Evolutionary conservation across 1,140 invertebrate species (phyloP).

Genomic region (Achatina immaculata): DNA sequence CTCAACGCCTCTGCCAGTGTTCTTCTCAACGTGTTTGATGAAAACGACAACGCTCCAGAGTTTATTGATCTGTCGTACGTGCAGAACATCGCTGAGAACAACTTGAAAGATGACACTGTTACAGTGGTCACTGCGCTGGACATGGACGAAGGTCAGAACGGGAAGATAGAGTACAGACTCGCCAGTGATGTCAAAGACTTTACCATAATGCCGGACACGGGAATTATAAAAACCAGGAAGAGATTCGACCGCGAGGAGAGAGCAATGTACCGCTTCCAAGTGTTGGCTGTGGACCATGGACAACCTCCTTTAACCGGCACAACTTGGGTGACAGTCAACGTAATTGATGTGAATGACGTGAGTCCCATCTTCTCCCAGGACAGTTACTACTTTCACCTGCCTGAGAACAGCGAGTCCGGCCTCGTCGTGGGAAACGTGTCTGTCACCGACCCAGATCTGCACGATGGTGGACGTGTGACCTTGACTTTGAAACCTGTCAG

Average conservation of each 20-base stretch:
- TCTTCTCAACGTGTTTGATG: constrained; percentile 52
- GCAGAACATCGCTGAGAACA: constrained; percentile 43
- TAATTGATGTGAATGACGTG: constrained; percentile 57
- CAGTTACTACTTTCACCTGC: constrained; percentile 43
- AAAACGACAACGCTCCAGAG: constrained; percentile 57
- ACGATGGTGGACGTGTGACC: constrained; percentile 2
- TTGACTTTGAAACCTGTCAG: constrained; percentile 15
- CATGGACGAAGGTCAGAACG: constrained; percentile 47
- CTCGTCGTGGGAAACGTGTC: constrained; percentile 42
- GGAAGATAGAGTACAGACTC: constrained; percentile 48
- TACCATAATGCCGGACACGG: constrained; percentile 25
- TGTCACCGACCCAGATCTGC: constrained; percentile 40
- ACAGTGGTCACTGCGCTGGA: constrained; percentile 50
- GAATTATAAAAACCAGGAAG: constrained; percentile 42
- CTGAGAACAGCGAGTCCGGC: constrained; percentile 40
- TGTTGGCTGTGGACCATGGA: constrained; percentile 53
- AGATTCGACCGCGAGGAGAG: constrained; percentile 49
- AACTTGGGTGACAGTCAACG: constrained; percentile 44
- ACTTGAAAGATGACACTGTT: constrained; percentile 36
- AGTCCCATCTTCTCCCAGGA: constrained; percentile 41
- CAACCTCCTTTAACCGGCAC: constrained; percentile 40
- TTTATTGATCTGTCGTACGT: constrained; percentile 46
- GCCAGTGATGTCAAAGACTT: constrained; percentile 24
- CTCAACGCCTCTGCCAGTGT: constrained; percentile 49
- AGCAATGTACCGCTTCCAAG: constrained; percentile 43